A percentile compares a stretch with the other conserved stretches of the same genome.
These are phyloP conservation scores for Kryptolebias marmoratus DNA, from an alignment of 2,113 vertebrate species.

Conservation along the genomic window DNA sequence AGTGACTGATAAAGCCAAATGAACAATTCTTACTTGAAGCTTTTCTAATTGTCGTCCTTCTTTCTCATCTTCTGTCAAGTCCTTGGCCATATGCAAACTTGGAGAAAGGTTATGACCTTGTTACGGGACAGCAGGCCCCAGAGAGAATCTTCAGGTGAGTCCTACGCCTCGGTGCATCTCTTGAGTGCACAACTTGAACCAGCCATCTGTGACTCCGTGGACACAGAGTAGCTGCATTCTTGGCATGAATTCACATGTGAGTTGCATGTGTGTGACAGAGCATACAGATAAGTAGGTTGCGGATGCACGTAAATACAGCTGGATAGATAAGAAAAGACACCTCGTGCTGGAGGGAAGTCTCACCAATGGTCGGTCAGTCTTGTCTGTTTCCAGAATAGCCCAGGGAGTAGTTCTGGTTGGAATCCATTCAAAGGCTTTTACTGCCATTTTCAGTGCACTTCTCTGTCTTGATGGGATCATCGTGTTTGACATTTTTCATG, in stretches of 20 bases:
- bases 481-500: conserved; percentile 49
- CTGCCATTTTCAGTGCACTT: conserved; percentile 54
- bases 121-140: conserved; percentile 94
- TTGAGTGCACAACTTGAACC: conserved; percentile 20
- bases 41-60: conserved; percentile 1
- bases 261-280: conserved; percentile 29
- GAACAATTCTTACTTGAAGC: neutral
- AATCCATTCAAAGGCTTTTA: conserved; percentile 63
- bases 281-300: conserved; percentile 36
- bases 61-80: conserved; percentile 68
- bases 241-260: conserved; percentile 17
- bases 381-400: conserved; percentile 44
- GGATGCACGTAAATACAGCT: conserved; percentile 34
- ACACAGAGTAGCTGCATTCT: conserved; percentile 8
- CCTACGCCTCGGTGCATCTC: conserved; percentile 27
- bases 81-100: conserved; percentile 97
- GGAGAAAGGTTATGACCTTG: conserved; percentile 95
- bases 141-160: conserved; percentile 98
- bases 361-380: conserved; percentile 22
- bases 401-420: conserved; percentile 28
- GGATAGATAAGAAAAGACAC: conserved; percentile 26
- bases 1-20: neutral
- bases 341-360: conserved; percentile 10
- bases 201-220: conserved; percentile 48
- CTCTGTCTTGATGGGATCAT: conserved; percentile 59